Base-by-base conservation (phyloP, 1,140 invertebrate species). In the Drosophila arizonae region DNA sequence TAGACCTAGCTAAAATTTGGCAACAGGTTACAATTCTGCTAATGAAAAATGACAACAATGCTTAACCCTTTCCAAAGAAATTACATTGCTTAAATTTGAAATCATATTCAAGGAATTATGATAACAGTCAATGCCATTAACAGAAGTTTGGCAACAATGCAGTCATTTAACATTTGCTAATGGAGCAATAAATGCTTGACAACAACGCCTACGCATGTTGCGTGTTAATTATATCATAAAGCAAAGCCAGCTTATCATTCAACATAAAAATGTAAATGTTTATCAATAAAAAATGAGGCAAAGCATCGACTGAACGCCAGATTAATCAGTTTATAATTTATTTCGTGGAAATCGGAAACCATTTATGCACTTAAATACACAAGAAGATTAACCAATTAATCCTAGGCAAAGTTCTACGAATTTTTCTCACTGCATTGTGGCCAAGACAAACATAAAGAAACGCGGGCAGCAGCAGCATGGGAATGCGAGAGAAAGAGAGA, bases 331-430 rank as follows among this genome's bases (percentile, higher is more conserved):
- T 76, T 82, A 72, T 84, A 82, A 82, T 84, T 84, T 77, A 63
- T 63, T 85, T 77, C 81, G 46, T 41, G 64, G 77, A 85, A 85
- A 71, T 77, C 48, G 52, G 50, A 60, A 50, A 65, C 30, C 56
- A 52, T 66, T 78, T 67, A 61, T 51, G 50, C 72, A 75, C 41
- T 73, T 73, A 48, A 76, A 63, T 43, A 69, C 57, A 73, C 70
- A 76, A 79, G 60, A 70, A 69, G 78, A 84, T 81, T 72, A 87
- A 87, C 76, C 79, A 86, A 86, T 86, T 86, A 87, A 82, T 86
- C 76, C 76, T 87, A 86, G 84, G 67, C 71, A 70, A 67, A 87
- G 61, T 86, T 88, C 82, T 87, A 79, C 76, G 82, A 86, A 87
- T 82, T 87, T 87, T 77, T 76, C 72, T 81, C 69, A 87, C 81